Evolutionary conservation across 2,797 vertebrate genomes (phyloP).

Genomic region (Linurgus olivaceus): DNA sequence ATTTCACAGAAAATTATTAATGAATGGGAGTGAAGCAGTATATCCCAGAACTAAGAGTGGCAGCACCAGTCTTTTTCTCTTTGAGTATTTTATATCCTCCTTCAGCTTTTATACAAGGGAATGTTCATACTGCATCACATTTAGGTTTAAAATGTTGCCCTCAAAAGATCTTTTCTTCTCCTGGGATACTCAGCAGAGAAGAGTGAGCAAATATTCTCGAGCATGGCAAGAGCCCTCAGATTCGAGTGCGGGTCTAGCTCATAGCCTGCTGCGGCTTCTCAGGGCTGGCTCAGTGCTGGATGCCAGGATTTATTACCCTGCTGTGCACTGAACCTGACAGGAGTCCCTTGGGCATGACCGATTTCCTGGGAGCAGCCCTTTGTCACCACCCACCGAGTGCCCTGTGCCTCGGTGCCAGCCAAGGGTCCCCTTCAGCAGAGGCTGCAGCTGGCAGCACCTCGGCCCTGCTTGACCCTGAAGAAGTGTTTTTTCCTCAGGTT

Average conservation of each 20-base stretch:
- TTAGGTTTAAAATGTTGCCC: neutral
- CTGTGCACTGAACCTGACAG: neutral
- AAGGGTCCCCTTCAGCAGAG: neutral
- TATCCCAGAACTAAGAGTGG: neutral
- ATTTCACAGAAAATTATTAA: neutral
- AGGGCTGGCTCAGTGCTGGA: neutral
- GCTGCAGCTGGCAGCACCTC: neutral
- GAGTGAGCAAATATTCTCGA: neutral
- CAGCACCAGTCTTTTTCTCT: neutral
- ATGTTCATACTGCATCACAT: neutral
- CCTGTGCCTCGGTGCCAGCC: neutral
- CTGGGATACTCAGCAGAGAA: neutral
- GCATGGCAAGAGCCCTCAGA: neutral
- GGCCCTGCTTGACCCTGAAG: neutral
- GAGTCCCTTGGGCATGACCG: neutral
- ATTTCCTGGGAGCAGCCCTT: neutral
- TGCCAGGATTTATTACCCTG: neutral
- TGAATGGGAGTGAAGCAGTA: neutral
- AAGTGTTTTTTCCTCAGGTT: neutral
- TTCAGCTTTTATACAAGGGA: neutral
- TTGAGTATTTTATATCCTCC: neutral
- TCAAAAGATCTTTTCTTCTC: neutral
- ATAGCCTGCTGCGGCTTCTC: neutral
- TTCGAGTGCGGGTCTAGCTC: neutral
- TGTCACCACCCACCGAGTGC: rapidly evolving